Conservation (phyloP, 2,888 invertebrate species). For the Pachliopta kotzebuea region DNA sequence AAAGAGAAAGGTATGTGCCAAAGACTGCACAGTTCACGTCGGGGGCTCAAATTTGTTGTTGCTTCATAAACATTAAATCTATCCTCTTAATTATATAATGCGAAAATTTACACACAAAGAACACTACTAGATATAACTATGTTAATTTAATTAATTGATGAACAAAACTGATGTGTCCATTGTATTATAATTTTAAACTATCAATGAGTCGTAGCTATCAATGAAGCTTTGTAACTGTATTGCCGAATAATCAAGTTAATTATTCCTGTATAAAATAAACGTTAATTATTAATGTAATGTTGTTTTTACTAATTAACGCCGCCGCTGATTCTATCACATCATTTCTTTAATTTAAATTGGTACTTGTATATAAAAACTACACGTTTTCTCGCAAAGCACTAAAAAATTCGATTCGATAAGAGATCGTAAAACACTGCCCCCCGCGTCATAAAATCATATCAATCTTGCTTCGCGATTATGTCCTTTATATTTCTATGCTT, state of each 20-base stretch:
- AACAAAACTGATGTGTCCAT: conserved; percentile 5
- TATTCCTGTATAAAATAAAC: conserved; percentile 4
- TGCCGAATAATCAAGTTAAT: conserved; percentile 1
- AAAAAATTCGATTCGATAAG: conserved; percentile 32
- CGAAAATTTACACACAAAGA: too few relatives aligned
- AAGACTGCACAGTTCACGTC: conserved; percentile 50
- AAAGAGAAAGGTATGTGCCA: conserved; percentile 62
- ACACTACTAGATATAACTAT: not conserved
- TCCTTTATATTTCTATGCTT: conserved; percentile 54
- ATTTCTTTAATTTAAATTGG: conserved; percentile 56
- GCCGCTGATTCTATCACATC: conserved; percentile 42
- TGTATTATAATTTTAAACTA: conserved; percentile 16
- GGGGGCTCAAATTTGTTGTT: conserved; percentile 17
- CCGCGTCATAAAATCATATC: conserved; percentile 65
- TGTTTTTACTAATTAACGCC: conserved; percentile 25
- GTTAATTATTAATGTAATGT: conserved; percentile 14
- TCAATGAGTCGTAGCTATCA: conserved; percentile 10
- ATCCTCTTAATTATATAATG: too few relatives aligned
- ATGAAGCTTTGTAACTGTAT: conserved; percentile 1
- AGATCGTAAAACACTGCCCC: conserved; percentile 56
- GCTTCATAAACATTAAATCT: too few relatives aligned
- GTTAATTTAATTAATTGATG: not conserved
- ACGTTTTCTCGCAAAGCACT: conserved; percentile 54
- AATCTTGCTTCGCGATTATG: conserved; percentile 55
- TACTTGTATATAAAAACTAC: conserved; percentile 42